These are phyloP conservation scores for Drosophila carrolli DNA, from an alignment of 1,140 invertebrate species.

Conservation along the genomic window DNA sequence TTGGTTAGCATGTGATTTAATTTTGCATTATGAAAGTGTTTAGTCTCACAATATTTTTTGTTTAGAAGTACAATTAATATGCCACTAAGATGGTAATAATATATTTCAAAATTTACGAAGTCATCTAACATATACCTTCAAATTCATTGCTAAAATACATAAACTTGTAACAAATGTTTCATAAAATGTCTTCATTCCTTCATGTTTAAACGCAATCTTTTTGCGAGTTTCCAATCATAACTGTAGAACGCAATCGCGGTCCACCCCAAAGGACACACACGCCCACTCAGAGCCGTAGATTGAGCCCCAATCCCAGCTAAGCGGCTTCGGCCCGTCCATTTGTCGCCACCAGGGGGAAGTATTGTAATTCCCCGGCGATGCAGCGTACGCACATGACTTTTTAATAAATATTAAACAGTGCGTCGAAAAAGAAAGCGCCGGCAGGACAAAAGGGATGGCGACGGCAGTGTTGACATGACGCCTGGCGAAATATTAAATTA, in stretches of 20 bases:
- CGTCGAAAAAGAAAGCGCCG: conserved; percentile 50
- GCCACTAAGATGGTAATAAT: too few species aligned
- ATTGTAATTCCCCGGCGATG: conserved; percentile 67
- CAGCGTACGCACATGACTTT: conserved; percentile 74
- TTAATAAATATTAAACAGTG: conserved; percentile 81
- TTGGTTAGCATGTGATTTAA: neutral
- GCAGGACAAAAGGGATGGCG: conserved; percentile 18
- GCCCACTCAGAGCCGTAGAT: conserved; percentile 20
- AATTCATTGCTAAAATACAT: neutral
- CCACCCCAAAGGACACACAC: conserved; percentile 26
- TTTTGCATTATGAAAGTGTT: neutral
- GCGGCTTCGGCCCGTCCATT: conserved; percentile 54
- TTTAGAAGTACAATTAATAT: too few species aligned
- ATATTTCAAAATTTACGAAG: neutral
- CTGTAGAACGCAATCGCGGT: conserved; percentile 13
- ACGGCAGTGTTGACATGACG: conserved; percentile 26
- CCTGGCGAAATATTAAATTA: conserved; percentile 70
- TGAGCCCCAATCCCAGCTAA: conserved; percentile 49
- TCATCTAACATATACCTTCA: neutral
- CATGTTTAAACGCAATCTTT: neutral
- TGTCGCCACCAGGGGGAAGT: conserved; percentile 46
- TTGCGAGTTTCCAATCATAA: conserved; percentile 1
- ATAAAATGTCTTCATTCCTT: conserved; percentile 1
- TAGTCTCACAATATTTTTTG: too few species aligned
- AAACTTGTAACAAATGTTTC: neutral